Percentiles rank a stretch among this genome's conserved stretches.
Conservation (phyloP, 2,888 invertebrate species). For the Drosophila borealis region DNA sequence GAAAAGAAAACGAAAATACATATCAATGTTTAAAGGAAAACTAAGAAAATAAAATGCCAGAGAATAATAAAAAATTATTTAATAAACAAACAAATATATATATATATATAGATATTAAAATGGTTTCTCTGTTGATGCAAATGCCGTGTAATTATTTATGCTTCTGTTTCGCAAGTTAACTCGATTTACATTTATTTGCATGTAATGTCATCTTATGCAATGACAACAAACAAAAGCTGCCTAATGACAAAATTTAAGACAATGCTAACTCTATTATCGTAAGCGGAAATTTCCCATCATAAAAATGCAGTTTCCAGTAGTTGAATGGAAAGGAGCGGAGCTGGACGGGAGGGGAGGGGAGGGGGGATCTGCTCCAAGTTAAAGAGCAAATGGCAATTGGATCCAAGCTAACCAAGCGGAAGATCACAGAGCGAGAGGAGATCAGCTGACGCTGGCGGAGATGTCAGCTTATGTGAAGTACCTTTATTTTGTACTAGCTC, state of each 20-base stretch:
- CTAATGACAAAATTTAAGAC: slow-evolving; percentile 67
- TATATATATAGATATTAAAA: slow-evolving; percentile 63
- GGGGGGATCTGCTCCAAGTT: slow-evolving; percentile 5
- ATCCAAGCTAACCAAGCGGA: slow-evolving; percentile 9
- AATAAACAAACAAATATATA: slow-evolving; percentile 82
- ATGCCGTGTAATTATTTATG: slow-evolving; percentile 62
- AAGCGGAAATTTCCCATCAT: slow-evolving; percentile 73
- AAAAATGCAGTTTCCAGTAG: slow-evolving; percentile 56
- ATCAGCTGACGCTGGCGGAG: slow-evolving; percentile 24
- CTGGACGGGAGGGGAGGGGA: not conserved
- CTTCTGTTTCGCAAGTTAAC: slow-evolving; percentile 40
- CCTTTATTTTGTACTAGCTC: slow-evolving; percentile 22
- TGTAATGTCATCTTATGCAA: slow-evolving; percentile 51
- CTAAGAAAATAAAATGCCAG: slow-evolving; percentile 39
- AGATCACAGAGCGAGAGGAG: slow-evolving; percentile 18
- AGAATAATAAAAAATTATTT: slow-evolving; percentile 69
- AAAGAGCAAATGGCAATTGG: slow-evolving; percentile 30
- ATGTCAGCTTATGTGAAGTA: slow-evolving; percentile 30
- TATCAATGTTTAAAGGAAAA: slow-evolving; percentile 64
- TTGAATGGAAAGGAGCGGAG: not conserved
- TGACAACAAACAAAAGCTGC: slow-evolving; percentile 47
- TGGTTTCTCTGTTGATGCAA: slow-evolving; percentile 84
- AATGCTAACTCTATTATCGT: slow-evolving; percentile 60
- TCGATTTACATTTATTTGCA: slow-evolving; percentile 35
- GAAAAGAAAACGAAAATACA: slow-evolving; percentile 55